These are phyloP conservation scores for Phocides pigmalion DNA, from an alignment of 1,140 invertebrate genomes.

Conservation along the genomic window DNA sequence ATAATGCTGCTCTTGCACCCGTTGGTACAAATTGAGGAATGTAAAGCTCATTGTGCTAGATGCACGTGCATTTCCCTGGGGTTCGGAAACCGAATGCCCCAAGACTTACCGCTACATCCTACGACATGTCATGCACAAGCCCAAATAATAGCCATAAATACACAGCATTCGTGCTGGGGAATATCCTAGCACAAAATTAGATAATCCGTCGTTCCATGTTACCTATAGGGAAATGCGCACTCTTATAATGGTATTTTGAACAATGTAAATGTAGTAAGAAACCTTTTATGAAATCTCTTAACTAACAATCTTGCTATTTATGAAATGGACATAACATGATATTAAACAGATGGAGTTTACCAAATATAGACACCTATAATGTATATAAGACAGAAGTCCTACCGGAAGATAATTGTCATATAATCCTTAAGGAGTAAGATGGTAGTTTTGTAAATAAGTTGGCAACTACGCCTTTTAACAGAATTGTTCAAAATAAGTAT, in stretches of 20 bases:
- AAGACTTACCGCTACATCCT: conserved; percentile 13
- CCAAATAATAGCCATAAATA: not conserved
- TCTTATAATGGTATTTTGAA: too few species aligned
- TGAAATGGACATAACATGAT: too few species aligned
- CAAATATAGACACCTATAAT: too few species aligned
- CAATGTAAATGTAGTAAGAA: not conserved
- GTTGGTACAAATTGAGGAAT: conserved; percentile 37
- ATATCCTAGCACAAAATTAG: not conserved
- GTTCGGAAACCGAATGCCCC: conserved; percentile 20
- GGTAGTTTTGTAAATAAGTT: too few species aligned
- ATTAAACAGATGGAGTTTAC: too few species aligned
- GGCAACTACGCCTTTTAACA: too few species aligned
- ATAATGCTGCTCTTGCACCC: conserved; percentile 2
- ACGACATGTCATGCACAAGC: not conserved
- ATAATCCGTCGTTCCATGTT: not conserved
- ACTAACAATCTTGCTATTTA: too few species aligned
- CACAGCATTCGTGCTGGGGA: not conserved
- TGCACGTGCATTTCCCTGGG: conserved; percentile 22
- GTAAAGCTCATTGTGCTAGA: conserved; percentile 39
- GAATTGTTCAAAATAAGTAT: too few species aligned
- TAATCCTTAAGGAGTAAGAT: too few species aligned
- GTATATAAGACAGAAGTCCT: too few species aligned
- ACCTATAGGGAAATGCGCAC: not conserved
- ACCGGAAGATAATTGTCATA: too few species aligned
- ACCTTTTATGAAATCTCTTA: too few species aligned